Conservation (phyloP, 2,113 vertebrate genomes). For the Sorex fumeus region DNA sequence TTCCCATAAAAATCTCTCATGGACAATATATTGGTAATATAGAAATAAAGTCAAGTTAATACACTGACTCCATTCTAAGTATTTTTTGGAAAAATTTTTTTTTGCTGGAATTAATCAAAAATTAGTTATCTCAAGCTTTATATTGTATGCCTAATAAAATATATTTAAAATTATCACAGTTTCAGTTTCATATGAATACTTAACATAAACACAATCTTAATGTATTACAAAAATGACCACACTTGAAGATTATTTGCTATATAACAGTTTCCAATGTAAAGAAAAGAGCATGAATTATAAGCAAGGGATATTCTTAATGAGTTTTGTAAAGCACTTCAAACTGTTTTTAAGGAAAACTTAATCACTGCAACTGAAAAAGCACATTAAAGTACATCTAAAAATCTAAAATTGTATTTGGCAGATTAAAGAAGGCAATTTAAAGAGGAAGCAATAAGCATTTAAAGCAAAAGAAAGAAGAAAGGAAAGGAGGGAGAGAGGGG, state of each 20-base stretch:
- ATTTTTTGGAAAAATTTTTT: neutral
- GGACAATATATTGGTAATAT: neutral
- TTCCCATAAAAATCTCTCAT: neutral
- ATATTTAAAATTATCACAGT: neutral
- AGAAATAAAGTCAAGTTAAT: neutral
- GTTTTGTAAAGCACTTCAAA: neutral
- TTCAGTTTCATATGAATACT: neutral
- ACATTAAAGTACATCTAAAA: neutral
- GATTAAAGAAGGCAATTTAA: neutral
- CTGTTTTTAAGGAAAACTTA: neutral
- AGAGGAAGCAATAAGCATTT: neutral
- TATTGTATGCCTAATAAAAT: neutral
- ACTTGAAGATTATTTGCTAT: neutral
- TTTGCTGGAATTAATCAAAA: neutral
- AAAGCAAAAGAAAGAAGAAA: no score
- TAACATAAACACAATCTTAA: neutral
- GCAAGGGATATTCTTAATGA: constrained; percentile 28
- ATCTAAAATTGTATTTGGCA: neutral
- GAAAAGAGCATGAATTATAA: neutral
- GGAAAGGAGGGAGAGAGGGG: neutral
- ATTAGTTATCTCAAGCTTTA: neutral
- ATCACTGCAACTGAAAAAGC: neutral
- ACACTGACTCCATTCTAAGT: neutral
- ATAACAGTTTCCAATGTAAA: neutral
- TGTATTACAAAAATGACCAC: neutral